Percentiles rank a stretch among this genome's conserved stretches.
These are phyloP conservation scores for Coelopa pilipes DNA, from an alignment of 2,888 invertebrate species.

Conservation along the genomic window DNA sequence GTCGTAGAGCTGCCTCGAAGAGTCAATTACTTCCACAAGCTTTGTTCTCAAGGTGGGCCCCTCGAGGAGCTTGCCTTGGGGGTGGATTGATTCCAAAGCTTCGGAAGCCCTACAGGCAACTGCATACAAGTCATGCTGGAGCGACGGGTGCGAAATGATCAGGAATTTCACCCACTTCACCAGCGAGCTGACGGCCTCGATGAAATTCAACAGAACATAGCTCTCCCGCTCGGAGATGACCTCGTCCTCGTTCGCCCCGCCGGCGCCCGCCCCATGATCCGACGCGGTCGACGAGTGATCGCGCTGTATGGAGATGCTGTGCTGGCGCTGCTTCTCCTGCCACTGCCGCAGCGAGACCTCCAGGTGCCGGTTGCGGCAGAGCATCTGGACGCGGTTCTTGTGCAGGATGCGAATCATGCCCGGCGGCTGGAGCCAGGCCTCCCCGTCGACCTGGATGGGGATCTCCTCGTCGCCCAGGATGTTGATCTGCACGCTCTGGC, in stretches of 20 bases:
- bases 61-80: conserved; percentile 83
- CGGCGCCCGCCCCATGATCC: conserved; percentile 52
- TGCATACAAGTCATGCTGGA: conserved; percentile 80
- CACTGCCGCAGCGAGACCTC: conserved; percentile 90
- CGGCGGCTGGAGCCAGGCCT: conserved; percentile 97
- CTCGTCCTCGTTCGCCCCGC: conserved; percentile 63
- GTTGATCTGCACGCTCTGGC: conserved; percentile 94
- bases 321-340: conserved; percentile 84
- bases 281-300: conserved; percentile 66
- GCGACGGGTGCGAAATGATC: conserved; percentile 74
- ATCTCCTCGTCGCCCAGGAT: conserved; percentile 93
- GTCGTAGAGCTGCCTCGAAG: conserved; percentile 73
- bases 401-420: conserved; percentile 96
- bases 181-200: conserved; percentile 86
- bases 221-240: conserved; percentile 68
- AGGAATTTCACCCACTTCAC: conserved; percentile 83
- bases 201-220: conserved; percentile 75
- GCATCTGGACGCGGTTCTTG: conserved; percentile 96
- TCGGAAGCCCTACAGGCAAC: conserved; percentile 78
- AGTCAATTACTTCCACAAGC: conserved; percentile 72
- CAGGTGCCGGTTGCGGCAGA: conserved; percentile 88
- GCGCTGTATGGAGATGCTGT: conserved; percentile 68
- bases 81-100: conserved; percentile 80
- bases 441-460: conserved; percentile 96
- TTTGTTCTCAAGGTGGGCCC: conserved; percentile 79